Evolutionary conservation across 2,888 invertebrate genomes (phyloP).

Genomic region (Gnatocerus cornutus): DNA sequence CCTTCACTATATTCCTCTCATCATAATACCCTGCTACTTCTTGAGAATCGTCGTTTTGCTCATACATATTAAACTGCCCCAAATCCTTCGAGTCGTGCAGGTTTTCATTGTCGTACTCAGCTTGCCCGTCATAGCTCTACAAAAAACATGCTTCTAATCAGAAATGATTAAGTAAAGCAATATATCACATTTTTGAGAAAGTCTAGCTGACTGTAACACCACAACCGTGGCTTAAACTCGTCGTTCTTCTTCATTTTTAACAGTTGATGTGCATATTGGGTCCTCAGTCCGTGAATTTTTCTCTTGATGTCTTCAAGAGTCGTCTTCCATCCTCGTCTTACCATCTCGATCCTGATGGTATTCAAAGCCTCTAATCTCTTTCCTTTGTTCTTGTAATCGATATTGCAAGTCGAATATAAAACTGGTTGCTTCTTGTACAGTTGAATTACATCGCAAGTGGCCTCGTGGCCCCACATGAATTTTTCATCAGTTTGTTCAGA

Average conservation of each 20-base stretch:
- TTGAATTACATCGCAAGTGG: slow-evolving; percentile 14
- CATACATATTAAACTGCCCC: not conserved
- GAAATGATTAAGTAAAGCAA: not conserved
- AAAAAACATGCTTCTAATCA: not conserved
- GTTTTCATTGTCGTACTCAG: slow-evolving; percentile 5
- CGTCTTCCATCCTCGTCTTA: not conserved
- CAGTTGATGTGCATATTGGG: slow-evolving; percentile 19
- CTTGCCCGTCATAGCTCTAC: slow-evolving; percentile 2
- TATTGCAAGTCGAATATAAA: slow-evolving; percentile 2
- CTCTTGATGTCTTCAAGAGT: slow-evolving; percentile 17
- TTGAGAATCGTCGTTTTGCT: not conserved
- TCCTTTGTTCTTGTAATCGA: slow-evolving; percentile 13
- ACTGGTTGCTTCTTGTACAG: slow-evolving; percentile 20
- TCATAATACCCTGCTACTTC: slow-evolving; percentile 13
- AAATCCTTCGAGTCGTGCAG: slow-evolving; percentile 10
- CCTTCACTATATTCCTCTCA: not conserved
- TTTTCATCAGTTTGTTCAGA: not conserved
- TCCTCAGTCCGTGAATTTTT: slow-evolving; percentile 24
- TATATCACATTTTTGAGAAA: slow-evolving; percentile 9
- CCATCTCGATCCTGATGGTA: slow-evolving; percentile 11
- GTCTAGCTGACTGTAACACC: slow-evolving; percentile 25
- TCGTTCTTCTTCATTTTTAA: slow-evolving; percentile 16
- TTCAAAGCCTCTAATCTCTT: slow-evolving; percentile 19
- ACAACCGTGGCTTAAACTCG: slow-evolving; percentile 2
- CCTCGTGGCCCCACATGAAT: slow-evolving; percentile 17